Base-by-base conservation (phyloP, 2,888 invertebrate species). In the Lucinisca nassula region DNA sequence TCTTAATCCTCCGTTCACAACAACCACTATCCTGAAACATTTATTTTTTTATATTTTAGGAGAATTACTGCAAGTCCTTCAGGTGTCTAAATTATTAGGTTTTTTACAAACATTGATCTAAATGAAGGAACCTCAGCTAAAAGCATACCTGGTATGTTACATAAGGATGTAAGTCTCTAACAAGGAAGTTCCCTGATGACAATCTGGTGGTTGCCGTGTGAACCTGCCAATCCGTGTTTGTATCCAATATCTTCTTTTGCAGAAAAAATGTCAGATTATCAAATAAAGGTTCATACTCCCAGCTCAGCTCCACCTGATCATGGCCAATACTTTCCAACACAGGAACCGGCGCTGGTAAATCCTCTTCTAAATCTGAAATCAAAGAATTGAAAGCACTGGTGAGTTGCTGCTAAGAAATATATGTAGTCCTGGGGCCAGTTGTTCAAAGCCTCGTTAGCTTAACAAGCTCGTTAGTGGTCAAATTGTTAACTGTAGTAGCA, bases 111-210 rank as follows among this genome's bases (percentile, higher is more conserved):
- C n/a, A n/a, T n/a, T n/a, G n/a, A n/a, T n/a, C n/a, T n/a, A n/a
- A n/a, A n/a, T n/a, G n/a, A n/a, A n/a, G n/a, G n/a, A n/a, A n/a
- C n/a, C n/a, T n/a, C n/a, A n/a, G n/a, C n/a, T 40, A 40, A 14
- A 14, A 10, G 40, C 14, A 97, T 97, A 99, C 99, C 97, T 98
- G 97, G 95, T 99, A 99, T 95, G 98, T 98, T 0, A 98, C 98
- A 95, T 98, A 99, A 0, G 99, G 98, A 91, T 98, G 97, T 75
- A 99, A 97, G 92, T 98, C 97, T 90, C 98, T 97, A 12, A 99
- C 97, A 37, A 92, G 92, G n/a, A 95, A 88, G 37, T 87, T 83
- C 3, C 92, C 90, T 45, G 85, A 82, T 3, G 85, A 58, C 37
- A 89, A 74, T 40, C 87, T 77, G 17, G 88, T 84, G 35, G 93